These are phyloP conservation scores for Drosophila mimetica DNA, from an alignment of 2,888 invertebrate species.

Conservation along the genomic window DNA sequence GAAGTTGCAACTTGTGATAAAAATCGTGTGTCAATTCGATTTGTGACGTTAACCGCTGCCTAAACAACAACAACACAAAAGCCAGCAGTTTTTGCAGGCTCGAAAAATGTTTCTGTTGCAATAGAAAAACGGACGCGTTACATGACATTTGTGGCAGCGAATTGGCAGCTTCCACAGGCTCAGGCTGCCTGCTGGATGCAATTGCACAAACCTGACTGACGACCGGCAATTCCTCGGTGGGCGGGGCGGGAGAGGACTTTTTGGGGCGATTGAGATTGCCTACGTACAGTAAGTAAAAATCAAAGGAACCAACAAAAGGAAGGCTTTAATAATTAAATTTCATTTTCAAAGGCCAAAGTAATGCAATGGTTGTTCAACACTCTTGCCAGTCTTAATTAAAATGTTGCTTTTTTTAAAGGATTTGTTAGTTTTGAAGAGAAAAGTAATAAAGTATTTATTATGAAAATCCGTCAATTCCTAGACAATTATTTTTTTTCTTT, in stretches of 20 bases:
- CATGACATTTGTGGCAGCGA: conserved; percentile 81
- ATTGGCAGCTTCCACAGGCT: conserved; percentile 66
- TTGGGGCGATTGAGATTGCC: not conserved
- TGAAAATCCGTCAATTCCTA: too few species aligned
- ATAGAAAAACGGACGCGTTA: conserved; percentile 74
- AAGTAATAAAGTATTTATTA: too few species aligned
- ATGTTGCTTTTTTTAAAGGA: too few species aligned
- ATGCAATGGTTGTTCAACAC: too few species aligned
- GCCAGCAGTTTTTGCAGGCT: conserved; percentile 20
- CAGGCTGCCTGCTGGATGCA: conserved; percentile 50
- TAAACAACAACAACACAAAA: conserved; percentile 67
- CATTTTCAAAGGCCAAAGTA: too few species aligned
- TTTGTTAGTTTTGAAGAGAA: too few species aligned
- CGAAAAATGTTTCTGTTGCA: conserved; percentile 60
- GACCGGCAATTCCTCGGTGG: not conserved
- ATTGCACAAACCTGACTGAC: conserved; percentile 42
- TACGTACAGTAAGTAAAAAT: not conserved
- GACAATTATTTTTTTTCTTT: too few species aligned
- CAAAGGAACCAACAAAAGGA: not conserved
- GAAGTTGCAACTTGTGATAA: conserved; percentile 65
- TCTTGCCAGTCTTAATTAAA: too few species aligned
- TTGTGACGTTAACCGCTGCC: conserved; percentile 75
- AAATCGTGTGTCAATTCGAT: conserved; percentile 76
- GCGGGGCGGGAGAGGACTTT: not conserved
- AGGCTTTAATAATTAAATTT: not conserved